Evolutionary conservation across 1,140 invertebrate genomes (phyloP), one percentile per base, ranked within the genome.

Genomic region (Oryctes rhinoceros): DNA sequence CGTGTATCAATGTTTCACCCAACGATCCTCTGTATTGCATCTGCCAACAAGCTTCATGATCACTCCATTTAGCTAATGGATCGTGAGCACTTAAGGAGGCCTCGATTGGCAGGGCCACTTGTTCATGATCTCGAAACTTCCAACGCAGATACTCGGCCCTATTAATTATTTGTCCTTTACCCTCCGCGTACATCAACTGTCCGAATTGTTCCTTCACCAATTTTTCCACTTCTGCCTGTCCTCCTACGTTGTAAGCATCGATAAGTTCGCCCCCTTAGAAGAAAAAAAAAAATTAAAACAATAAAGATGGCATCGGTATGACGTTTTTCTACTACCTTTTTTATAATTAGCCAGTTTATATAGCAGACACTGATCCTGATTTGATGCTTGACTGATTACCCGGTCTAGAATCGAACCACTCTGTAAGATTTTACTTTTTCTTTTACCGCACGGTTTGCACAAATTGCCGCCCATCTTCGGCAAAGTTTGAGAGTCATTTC

Each of bases 1-100:
- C 93, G 86, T 99, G 98, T 4, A 99, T 90, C 4, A 99, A 88
- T 4, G 95, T 97, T 89, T 99, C 98, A 0, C 98, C 98, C 0
- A 99, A 89, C 0, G 96, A 96, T 0, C 98, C 98, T 48, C 98
- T 90, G 86, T 97, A 97, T 83, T 97, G 95, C 93, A 99, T 96
- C 87, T 98, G 96, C 98, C 98, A 99, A 86, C 97, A 98, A 0
- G 96, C 96, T 81, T 96, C 94, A 87, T 98, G 96, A 86, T 97
- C 96, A 78, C 90, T 90, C 96, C 96, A 97, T 83, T 94, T 94
- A 0, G 93, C 92, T 4, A 97, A 87, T 0, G 95, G 96, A 88
- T 97, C 96, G 85, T 95, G 94, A 0, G 91, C 91, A 24, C 93
- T 94, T 0, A 95, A 88, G 0, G 93, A 94, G 0, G 94, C 93